Evolutionary conservation across 2,888 invertebrate genomes (phyloP), one percentile per base, ranked within the genome.

Genomic region (Eurytoma californica): DNA sequence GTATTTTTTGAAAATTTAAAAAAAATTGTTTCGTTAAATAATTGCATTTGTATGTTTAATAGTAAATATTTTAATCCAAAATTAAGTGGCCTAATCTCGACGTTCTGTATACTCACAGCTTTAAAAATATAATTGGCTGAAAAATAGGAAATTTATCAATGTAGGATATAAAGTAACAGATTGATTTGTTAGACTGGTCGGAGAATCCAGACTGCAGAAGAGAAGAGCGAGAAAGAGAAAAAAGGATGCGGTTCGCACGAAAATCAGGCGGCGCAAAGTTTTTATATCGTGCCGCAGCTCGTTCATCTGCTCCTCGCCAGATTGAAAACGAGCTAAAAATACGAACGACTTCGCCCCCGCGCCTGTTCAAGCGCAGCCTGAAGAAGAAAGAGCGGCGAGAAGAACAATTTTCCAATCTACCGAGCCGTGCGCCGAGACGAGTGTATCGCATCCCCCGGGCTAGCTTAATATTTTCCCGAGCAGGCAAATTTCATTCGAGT

Each of bases 321-420:
- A 73, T 78, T 73, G 57, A 73, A 63, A 63, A 57, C 47, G 61
- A 63, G 49, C 49, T 72, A 55, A 68, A 73, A 73, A 73, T 73
- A 68, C 67, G 30, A 12, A 13, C 58, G 3, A 12, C 28, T 39
- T 18, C 18, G 13, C 16, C 60, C 55, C 20, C 24, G 20, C 47
- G 20, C 72, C n/a, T 61, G 47, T 20, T 13, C 66, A 18, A 49
- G 49, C 3, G 5, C 39, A 18, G 53, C 12, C n/a, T 47, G 13
- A 2, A 14, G 60, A 55, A 67, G 47, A 69, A 51, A 60, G 18
- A 51, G 58, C 2, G 60, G 30, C 9, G 30, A 68, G 39, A 58
- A 73, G 60, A 78, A 63, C 49, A 63, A 73, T 78, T 73, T 78
- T 73, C 66, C 69, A 57, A 73, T 73, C 66, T 67, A 24, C 49